Evolutionary conservation across 1,140 invertebrate species (phyloP).

Genomic region (Kradibia gibbosae): DNA sequence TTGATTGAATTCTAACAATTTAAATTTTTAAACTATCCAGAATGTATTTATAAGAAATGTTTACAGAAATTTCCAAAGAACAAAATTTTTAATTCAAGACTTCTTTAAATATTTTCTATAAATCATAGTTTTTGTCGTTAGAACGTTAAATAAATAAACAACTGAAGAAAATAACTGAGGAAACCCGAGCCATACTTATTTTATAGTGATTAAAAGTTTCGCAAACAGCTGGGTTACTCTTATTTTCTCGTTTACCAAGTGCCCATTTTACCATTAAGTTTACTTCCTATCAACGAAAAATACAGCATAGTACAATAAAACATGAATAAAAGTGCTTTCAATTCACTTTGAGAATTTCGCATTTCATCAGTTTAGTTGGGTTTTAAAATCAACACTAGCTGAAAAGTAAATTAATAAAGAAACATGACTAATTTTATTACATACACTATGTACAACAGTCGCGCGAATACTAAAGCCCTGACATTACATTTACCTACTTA

Average conservation of each 20-base stretch:
- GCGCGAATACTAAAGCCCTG: too few species aligned
- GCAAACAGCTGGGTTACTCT: background rate
- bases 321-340: background rate
- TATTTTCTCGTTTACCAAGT: background rate
- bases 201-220: background rate
- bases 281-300: background rate
- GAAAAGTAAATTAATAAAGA: background rate
- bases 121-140: too few species aligned
- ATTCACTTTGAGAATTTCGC: background rate
- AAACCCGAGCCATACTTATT: background rate
- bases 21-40: too few species aligned
- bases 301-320: background rate
- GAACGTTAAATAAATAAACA: too few species aligned
- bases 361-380: background rate
- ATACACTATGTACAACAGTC: background rate
- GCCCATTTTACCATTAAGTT: background rate
- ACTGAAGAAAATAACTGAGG: background rate
- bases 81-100: too few species aligned
- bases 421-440: background rate
- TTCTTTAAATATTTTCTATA: too few species aligned
- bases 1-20: too few species aligned
- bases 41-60: too few species aligned
- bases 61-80: too few species aligned
- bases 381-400: background rate
- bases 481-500: too few species aligned